Base-by-base conservation (phyloP, 2,113 vertebrate species). In the Centropristis striata region DNA sequence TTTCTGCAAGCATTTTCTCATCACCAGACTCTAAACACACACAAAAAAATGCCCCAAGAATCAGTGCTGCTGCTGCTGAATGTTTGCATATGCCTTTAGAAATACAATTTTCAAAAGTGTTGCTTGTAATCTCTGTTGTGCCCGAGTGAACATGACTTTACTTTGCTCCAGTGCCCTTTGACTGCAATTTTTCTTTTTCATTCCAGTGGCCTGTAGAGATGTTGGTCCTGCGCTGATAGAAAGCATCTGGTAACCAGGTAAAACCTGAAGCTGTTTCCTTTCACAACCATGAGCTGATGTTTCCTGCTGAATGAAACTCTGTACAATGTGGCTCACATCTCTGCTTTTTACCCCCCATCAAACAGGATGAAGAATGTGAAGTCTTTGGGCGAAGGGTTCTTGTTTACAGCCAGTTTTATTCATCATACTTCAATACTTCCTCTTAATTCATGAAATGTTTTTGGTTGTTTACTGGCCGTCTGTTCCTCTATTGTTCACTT, bases 141-240 rank as follows among this genome's bases (percentile, higher is more conserved):
- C 59, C 57, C 37, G 27, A 78, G 37, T 41, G 51, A 76, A 57
- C 58, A 58, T 28, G 0, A 55, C 53, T 87, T 76, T 54, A 28
- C 25, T 53, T 71, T 80, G 57, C 57, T 69, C 39, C 55, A 53
- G 8, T 72, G 65, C 54, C 58, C 61, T 58, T 71, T 85, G 57
- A 87, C 66, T 63, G 41, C 49, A 47, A 3, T 63, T 55, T 57
- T 75, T 59, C 1, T 32, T 75, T 78, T 85, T 59, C 64, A 57
- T 88, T 90, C 67, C 85, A 92, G 90, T 46, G 90, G 88, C 37
- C 90, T 90, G 81, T 89, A 90, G 60, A 80, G 67, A 71, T 67
- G 72, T 9, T 65, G 65, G n/a, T 11, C 50, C 76, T 58, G 47
- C 5, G 1, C 4, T 14, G 44, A 80, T 27, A 14, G 39, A 60